Base-by-base conservation (phyloP, 2,797 vertebrate species). In the Diglossa cyanea region DNA sequence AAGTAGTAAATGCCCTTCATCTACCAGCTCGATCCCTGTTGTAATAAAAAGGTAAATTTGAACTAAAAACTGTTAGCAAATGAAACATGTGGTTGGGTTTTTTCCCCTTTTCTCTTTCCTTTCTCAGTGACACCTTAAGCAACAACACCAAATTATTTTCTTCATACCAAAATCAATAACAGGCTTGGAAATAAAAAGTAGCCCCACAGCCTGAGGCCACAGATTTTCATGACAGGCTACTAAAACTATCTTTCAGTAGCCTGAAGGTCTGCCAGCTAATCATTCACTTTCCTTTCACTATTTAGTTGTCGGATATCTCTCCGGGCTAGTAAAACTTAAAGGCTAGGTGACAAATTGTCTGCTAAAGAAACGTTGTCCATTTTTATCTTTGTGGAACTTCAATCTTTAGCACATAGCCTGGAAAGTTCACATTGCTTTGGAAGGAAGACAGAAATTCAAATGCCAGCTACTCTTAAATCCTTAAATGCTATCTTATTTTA, bases 81-180 rank as follows among this genome's bases (percentile, higher is more conserved):
- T 75, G 94, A 97, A 95, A 87, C 80, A 61, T 85, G 86, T 76
- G 45, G 83, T 79, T 51, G 74, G 2, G 2, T 12, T 55, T 77
- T 67, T 82, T 35, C 5, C 12, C 11, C 28, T 51, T 83, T 94
- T 90, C 86, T 79, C 86, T 72, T 66, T 25, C 6, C 33, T 91
- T 91, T 85, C 71, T 79, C 95, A 66, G 53, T 95, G 96, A 97
- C 97, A 98, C 98, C 97, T 94, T 96, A 96, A 98, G 98, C 97
- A 97, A 97, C 97, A 97, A 96, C 95, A 97, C 97, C 97, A 96
- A 97, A 97, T 98, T 96, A 97, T 98, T 97, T 98, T 97, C 97
- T 97, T 98, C 97, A 97, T 97, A 94, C 88, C 92, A 96, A 97
- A 98, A 98, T 98, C 98, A 98, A 98, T 98, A 98, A 96, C 92